Evolutionary conservation across 2,113 vertebrate species (phyloP), one percentile per base, ranked within the genome.

Genomic region (Thalassoma bifasciatum): DNA sequence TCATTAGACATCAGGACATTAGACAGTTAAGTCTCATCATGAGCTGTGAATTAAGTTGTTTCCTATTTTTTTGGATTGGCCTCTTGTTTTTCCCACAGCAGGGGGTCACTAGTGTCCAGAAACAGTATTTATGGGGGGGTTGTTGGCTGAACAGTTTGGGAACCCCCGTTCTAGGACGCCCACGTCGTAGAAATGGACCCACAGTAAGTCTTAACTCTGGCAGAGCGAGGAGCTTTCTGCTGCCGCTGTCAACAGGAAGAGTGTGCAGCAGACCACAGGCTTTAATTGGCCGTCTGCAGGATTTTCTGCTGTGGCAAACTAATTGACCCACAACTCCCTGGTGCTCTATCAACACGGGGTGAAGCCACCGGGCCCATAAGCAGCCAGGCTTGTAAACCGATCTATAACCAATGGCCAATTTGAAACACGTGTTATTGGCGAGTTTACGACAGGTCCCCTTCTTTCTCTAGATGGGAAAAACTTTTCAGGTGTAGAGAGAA

Each of bases 321-420:
- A 93, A 92, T 91, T 94, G 92, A 94, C 91, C 93, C 84, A 90
- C 86, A 84, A 90, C 84, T 94, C 92, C 92, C 93, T 84, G 71
- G 92, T 91, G 93, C 90, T 93, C 93, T 88, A 93, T 94, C 92
- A 93, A 93, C 87, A 90, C 78, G 26, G 80, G 81, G 83, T 83
- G 91, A 82, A 10, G 89, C 89, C 89, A 88, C 86, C 71, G 83
- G 90, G 85, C 88, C 83, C 88, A 94, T 94, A 93, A 92, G 85
- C 86, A 89, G 91, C 86, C 81, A 81, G 82, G 72, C 93, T 94
- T 86, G 90, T 95, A 93, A 94, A 93, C 79, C 83, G 72, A 91
- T 93, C 93, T 93, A 92, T 92, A 93, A 94, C 91, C 85, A 92
- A 92, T 90, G 92, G 91, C 77, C 93, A 94, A 94, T 93, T 94